Base-by-base conservation (phyloP, 2,113 vertebrate species). In the Machaerirhynchus nigripectus region DNA sequence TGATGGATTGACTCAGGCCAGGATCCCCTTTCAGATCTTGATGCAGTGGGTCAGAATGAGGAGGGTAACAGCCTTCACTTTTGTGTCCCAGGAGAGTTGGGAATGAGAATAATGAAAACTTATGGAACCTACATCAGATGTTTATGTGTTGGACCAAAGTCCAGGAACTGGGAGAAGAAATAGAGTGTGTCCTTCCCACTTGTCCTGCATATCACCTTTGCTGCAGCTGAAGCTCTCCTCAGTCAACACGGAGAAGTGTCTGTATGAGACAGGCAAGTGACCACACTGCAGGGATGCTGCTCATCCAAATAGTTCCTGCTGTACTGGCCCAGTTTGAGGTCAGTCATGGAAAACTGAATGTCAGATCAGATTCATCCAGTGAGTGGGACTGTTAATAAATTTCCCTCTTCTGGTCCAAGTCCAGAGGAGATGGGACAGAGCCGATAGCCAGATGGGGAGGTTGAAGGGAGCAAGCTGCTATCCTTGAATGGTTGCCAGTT, bases 281-380 rank as follows among this genome's bases (percentile, higher is more conserved):
- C 40, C 23, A 33, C 18, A 2, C 55, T 86, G 52, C 49, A 53
- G 55, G 24, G 61, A 39, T 77, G 39, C 44, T 74, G 50, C 47
- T 95, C 53, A 46, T 89, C 37, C n/a, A 47, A 61, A 89, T 55
- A 40, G 21, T 59, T 95, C 61, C 61, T 68, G 40, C 82, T 52
- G 44, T 55, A n/a, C 37, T 55, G 53, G n/a, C 56, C 40, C 7
- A 1, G 56, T 77, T 59, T 93, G 85, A 92, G 75, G 49, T 75
- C 71, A 75, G 49, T 56, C 33, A 16, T 59, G 67, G 75, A 91
- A 96, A 94, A 94, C 39, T 2, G 0, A 87, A 75, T 69, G 95
- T 91, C 93, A 90, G 74, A 74, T 89, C 59, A 74, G 81, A 95
- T 90, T 94, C 93, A 52, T 93, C 61, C 59, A 61, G 35, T 76